A percentile compares a stretch with the other conserved stretches of the same genome.
Conservation (phyloP, 2,113 vertebrate genomes). For the Gymnocephalus cernua region DNA sequence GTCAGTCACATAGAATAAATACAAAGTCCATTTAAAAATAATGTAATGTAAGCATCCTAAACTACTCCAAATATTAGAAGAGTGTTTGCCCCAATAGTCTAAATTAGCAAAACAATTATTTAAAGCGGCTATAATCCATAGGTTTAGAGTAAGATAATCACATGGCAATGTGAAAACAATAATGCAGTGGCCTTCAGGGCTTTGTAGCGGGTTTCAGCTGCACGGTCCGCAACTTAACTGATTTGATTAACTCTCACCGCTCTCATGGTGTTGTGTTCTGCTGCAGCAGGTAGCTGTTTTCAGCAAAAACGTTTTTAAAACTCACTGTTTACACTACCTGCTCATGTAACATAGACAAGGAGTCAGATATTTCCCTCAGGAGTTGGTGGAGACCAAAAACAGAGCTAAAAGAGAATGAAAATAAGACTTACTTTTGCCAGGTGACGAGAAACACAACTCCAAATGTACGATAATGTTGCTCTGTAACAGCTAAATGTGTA, state of each 20-base stretch:
- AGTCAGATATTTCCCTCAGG: not conserved
- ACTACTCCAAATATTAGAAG: not conserved
- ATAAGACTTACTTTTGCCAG: not conserved
- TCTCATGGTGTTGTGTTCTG: not conserved
- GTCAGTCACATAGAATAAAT: not conserved
- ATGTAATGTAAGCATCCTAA: not conserved
- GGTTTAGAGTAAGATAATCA: not conserved
- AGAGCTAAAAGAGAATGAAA: not conserved
- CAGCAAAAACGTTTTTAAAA: not conserved
- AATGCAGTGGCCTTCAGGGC: not conserved
- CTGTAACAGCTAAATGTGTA: too few species aligned
- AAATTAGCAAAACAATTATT: not conserved
- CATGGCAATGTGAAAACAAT: not conserved
- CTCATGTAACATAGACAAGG: not conserved
- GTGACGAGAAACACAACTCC: not conserved
- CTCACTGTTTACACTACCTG: not conserved
- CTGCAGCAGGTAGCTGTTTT: slow-evolving; percentile 10
- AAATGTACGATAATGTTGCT: too few species aligned
- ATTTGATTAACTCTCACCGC: slow-evolving; percentile 3
- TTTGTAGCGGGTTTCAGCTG: not conserved
- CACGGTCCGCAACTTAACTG: not conserved
- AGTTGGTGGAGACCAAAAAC: not conserved
- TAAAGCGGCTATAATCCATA: not conserved
- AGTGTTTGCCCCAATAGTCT: not conserved
- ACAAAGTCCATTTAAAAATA: not conserved